These are phyloP conservation scores for Parambassis ranga DNA, from an alignment of 2,797 vertebrate species.

Conservation along the genomic window DNA sequence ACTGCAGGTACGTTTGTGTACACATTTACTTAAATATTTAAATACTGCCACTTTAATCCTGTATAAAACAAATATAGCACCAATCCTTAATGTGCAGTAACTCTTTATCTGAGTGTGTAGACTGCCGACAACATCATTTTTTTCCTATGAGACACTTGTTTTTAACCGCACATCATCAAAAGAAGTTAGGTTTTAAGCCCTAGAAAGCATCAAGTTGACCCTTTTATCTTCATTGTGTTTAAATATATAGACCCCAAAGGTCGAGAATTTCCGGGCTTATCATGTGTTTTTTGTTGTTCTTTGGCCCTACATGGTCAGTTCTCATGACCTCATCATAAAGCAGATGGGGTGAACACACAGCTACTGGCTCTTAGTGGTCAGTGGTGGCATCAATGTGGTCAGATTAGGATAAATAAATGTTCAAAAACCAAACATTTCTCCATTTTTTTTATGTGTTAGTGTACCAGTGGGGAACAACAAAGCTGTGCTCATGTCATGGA, in stretches of 20 bases:
- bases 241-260: too few relatives aligned
- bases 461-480: not conserved
- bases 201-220: not conserved
- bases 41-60: too few relatives aligned
- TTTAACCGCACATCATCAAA: too few relatives aligned
- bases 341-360: not conserved
- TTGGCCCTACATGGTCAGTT: not conserved
- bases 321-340: not conserved
- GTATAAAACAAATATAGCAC: too few relatives aligned
- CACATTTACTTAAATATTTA: too few relatives aligned
- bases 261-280: not conserved
- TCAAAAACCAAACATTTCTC: not conserved
- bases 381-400: not conserved
- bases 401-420: not conserved
- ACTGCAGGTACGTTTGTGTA: too few relatives aligned
- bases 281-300: not conserved
- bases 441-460: not conserved
- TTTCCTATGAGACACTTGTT: too few relatives aligned
- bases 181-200: not conserved
- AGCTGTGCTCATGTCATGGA: not conserved
- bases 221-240: not conserved
- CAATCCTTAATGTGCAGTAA: too few relatives aligned
- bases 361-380: not conserved
- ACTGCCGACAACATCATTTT: too few relatives aligned
- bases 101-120: too few relatives aligned